These are phyloP conservation scores for Propithecus perrieri DNA, from an alignment of 2,797 vertebrate genomes.

Conservation along the genomic window DNA sequence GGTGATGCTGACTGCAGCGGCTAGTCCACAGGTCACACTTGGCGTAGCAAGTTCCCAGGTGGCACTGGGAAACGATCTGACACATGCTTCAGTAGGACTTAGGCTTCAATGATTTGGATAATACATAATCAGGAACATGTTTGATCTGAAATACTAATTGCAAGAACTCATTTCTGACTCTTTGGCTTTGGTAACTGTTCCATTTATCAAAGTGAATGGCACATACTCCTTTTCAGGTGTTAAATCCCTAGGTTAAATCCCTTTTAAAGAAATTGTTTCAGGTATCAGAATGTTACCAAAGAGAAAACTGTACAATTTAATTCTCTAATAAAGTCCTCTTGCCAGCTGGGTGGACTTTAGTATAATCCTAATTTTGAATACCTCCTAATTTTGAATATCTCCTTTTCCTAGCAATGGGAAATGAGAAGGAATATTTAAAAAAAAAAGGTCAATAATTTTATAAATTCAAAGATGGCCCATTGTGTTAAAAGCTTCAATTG, in stretches of 20 bases:
- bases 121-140: neutral
- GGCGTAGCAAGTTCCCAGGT: neutral
- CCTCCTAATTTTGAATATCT: neutral
- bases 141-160: slow-evolving; percentile 10
- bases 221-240: neutral
- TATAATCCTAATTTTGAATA: neutral
- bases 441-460: slow-evolving; percentile 4
- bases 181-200: slow-evolving; percentile 10
- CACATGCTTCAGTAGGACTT: neutral
- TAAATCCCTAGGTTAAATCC: neutral
- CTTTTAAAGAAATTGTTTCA: neutral
- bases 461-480: neutral
- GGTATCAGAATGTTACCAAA: neutral
- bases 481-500: neutral
- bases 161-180: slow-evolving; percentile 26
- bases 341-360: neutral
- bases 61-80: neutral
- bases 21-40: neutral
- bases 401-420: neutral
- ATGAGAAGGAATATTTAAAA: slow-evolving; percentile 7
- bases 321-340: neutral
- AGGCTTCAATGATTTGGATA: neutral
- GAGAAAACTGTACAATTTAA: neutral
- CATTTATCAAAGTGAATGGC: neutral
- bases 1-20: neutral